phyloP scores from a whole-genome alignment of 1,140 invertebrate genomes.

The Lepidurus packardi region DNA sequence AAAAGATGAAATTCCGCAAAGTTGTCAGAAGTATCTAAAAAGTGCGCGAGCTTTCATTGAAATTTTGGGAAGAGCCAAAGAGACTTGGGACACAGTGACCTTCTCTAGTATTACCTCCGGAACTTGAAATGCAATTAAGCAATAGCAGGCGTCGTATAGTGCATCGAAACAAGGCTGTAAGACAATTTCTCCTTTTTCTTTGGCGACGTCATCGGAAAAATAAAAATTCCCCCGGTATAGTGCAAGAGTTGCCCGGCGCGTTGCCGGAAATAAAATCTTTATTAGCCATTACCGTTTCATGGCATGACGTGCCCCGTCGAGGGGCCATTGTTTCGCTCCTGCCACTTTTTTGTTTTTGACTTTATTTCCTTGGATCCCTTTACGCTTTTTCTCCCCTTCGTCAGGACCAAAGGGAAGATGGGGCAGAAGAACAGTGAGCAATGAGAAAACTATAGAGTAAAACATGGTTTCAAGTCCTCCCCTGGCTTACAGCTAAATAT shows the following conservation, averaged over 20 bases:
- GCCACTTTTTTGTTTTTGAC: conserved; percentile 25
- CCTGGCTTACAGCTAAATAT: too few relatives aligned
- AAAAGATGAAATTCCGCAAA: too few relatives aligned
- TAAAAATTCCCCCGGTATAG: background rate
- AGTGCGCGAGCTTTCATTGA: too few relatives aligned
- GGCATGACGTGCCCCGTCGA: conserved; percentile 28
- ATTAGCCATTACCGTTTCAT: conserved; percentile 32
- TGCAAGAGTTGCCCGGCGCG: conserved; percentile 18
- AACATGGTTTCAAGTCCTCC: background rate
- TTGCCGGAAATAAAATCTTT: conserved; percentile 31
- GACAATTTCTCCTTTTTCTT: conserved; percentile 4
- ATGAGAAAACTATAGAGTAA: background rate
- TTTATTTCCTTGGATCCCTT: conserved; percentile 7
- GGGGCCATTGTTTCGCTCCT: conserved; percentile 28
- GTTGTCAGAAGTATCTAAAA: too few relatives aligned
- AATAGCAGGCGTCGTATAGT: background rate
- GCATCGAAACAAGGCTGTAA: conserved; percentile 18
- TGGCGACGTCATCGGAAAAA: conserved; percentile 12
- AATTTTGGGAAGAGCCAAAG: background rate
- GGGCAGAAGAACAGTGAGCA: background rate
- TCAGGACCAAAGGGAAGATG: background rate
- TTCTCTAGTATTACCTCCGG: background rate
- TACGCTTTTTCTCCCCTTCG: background rate
- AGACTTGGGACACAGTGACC: background rate
- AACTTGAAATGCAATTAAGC: background rate